A percentile compares a stretch with the other conserved stretches of the same genome.
These are phyloP conservation scores for Lepidurus couesii DNA, from an alignment of 1,140 invertebrate genomes.

Conservation along the genomic window DNA sequence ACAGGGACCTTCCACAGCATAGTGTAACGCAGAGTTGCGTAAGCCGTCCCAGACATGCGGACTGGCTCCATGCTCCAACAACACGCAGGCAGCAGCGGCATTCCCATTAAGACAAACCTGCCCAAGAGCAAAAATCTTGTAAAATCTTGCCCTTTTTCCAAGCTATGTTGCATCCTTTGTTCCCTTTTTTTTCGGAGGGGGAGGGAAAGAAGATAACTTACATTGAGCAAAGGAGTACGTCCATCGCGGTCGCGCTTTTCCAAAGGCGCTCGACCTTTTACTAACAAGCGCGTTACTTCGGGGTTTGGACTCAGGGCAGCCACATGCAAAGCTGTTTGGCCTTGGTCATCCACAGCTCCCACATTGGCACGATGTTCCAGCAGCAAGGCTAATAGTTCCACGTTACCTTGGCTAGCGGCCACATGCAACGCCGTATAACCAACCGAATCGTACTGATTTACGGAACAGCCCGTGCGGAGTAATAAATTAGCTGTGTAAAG, in stretches of 20 bases:
- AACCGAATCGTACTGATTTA: constrained; percentile 40
- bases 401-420: constrained; percentile 38
- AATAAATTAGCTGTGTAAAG: constrained; percentile 38
- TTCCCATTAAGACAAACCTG: constrained; percentile 14
- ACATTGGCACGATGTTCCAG: constrained; percentile 32
- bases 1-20: constrained; percentile 16
- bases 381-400: constrained; percentile 37
- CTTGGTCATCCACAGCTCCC: constrained; percentile 31
- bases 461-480: constrained; percentile 39
- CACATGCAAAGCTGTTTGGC: constrained; percentile 33
- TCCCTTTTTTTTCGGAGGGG: not conserved
- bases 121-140: not conserved
- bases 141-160: not conserved
- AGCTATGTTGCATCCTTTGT: not conserved
- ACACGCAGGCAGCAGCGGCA: constrained; percentile 23
- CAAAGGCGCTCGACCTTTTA: constrained; percentile 17
- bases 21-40: constrained; percentile 33
- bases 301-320: constrained; percentile 30
- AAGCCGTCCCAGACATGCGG: constrained; percentile 24
- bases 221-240: constrained; percentile 28
- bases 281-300: constrained; percentile 29
- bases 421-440: constrained; percentile 41
- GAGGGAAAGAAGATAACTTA: not conserved
- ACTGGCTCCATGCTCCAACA: constrained; percentile 30
- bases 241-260: constrained; percentile 30